A percentile compares a stretch with the other conserved stretches of the same genome.
Conservation (phyloP, 2,797 vertebrate species). For the Tokudaia muenninki region DNA sequence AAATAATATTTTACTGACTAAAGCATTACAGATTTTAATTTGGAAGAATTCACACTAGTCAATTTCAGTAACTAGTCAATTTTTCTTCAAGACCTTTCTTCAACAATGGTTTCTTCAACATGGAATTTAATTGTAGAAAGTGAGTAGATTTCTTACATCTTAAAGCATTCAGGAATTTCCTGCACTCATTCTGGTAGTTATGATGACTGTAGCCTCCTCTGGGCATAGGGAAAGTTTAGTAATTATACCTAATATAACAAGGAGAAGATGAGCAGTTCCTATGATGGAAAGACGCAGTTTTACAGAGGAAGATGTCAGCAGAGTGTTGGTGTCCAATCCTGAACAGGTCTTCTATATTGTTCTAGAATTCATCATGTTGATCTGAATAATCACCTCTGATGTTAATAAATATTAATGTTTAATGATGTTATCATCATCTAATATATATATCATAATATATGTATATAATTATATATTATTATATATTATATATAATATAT, state of each 20-base stretch:
- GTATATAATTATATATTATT: no score
- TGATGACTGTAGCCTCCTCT: neutral
- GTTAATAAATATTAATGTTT: neutral
- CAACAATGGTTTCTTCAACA: no score
- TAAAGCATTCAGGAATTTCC: neutral
- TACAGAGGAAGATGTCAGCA: neutral
- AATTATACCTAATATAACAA: neutral
- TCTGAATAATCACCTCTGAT: neutral
- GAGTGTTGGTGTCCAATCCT: neutral
- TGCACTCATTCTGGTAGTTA: neutral
- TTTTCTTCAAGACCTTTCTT: neutral
- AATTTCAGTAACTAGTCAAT: neutral
- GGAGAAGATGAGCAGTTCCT: neutral
- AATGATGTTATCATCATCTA: neutral
- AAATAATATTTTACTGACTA: neutral
- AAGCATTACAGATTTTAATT: constrained; percentile 12
- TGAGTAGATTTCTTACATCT: neutral
- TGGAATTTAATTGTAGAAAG: neutral
- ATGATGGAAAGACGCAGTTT: neutral
- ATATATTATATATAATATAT: neutral
- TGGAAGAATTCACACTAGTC: neutral
- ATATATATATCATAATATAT: no score
- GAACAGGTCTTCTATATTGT: neutral
- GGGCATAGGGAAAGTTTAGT: neutral
- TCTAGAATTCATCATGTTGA: neutral